These are phyloP conservation scores for Macrobrachium rosenbergii DNA, from an alignment of 1,140 invertebrate species.

Conservation along the genomic window DNA sequence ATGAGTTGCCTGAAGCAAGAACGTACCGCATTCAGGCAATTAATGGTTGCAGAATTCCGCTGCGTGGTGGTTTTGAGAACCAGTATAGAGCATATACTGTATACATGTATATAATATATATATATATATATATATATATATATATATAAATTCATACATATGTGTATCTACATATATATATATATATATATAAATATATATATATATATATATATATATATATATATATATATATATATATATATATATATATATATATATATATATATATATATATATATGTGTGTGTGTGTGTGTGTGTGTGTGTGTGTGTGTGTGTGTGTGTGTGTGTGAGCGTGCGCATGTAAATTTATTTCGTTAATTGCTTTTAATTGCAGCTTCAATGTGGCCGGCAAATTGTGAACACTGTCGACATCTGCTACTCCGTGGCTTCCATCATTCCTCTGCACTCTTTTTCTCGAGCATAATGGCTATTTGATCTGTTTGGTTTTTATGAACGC, in stretches of 20 bases:
- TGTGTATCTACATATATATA: background rate
- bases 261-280: constrained; percentile 7
- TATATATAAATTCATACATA: background rate
- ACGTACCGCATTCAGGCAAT: too few relatives aligned
- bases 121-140: background rate
- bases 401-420: background rate
- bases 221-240: background rate
- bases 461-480: background rate
- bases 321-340: too few relatives aligned
- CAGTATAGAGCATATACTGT: too few relatives aligned
- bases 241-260: constrained; percentile 11
- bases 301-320: constrained; percentile 33
- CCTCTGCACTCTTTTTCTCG: background rate
- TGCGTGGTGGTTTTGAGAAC: too few relatives aligned
- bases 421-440: background rate
- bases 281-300: constrained; percentile 13
- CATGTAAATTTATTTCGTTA: background rate
- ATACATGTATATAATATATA: too few relatives aligned
- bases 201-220: background rate
- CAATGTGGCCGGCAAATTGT: too few relatives aligned
- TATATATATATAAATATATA: constrained; percentile 2
- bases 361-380: background rate
- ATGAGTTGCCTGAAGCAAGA: too few relatives aligned
- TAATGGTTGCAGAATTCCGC: too few relatives aligned
- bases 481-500: too few relatives aligned